Percentiles rank a stretch among this genome's conserved stretches.
Evolutionary conservation across 2,888 invertebrate genomes (phyloP).

Genomic region (Lycia hirtaria): DNA sequence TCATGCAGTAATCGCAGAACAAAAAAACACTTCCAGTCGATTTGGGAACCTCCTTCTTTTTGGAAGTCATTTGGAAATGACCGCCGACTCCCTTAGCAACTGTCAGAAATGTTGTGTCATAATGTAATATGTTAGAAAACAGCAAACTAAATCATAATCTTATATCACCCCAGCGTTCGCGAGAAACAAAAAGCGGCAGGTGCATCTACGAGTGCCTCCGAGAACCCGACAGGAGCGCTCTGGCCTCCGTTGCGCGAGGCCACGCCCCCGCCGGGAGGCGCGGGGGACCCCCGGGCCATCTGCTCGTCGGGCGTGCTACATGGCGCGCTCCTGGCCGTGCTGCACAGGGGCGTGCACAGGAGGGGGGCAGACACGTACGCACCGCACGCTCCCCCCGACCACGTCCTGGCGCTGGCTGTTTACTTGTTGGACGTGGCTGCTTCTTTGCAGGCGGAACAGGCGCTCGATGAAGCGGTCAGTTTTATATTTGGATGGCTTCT

Average conservation of each 20-base stretch:
- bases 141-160: neutral
- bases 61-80: too few relatives aligned
- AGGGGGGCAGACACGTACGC: slow-evolving; percentile 88
- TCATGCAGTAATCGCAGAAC: too few relatives aligned
- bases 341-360: slow-evolving; percentile 92
- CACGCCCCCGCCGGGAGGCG: slow-evolving; percentile 51
- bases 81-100: too few relatives aligned
- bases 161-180: slow-evolving; percentile 64
- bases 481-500: neutral
- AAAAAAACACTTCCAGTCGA: too few relatives aligned
- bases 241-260: slow-evolving; percentile 77
- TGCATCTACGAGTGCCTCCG: slow-evolving; percentile 6
- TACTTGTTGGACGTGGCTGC: slow-evolving; percentile 95
- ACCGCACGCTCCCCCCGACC: slow-evolving; percentile 88
- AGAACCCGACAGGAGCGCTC: slow-evolving; percentile 41
- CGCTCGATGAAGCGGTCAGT: slow-evolving; percentile 16
- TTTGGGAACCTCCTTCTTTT: too few relatives aligned
- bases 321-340: slow-evolving; percentile 90
- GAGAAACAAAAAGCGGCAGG: slow-evolving; percentile 67
- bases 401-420: slow-evolving; percentile 93
- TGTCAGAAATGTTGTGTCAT: too few relatives aligned
- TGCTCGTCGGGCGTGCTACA: slow-evolving; percentile 75
- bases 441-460: slow-evolving; percentile 66
- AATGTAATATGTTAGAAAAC: neutral
- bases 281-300: slow-evolving; percentile 72